Percentiles rank a stretch among this genome's conserved stretches.
These are phyloP conservation scores for Tetranychus piercei DNA, from an alignment of 2,888 invertebrate genomes.

Conservation along the genomic window DNA sequence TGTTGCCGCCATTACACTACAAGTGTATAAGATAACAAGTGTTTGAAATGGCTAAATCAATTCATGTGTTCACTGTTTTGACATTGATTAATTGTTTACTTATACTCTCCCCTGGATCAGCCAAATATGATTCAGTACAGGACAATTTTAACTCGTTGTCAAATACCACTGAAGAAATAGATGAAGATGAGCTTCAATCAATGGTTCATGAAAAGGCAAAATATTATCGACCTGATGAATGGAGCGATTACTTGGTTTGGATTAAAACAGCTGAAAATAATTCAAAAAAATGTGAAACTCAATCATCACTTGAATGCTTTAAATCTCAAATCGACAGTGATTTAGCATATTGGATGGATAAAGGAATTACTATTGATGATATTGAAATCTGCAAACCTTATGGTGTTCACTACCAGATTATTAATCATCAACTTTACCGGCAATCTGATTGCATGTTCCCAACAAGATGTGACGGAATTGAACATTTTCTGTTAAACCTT, in stretches of 20 bases:
- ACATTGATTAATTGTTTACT: background rate
- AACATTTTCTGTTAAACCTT: slow-evolving; percentile 58
- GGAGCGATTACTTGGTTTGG: slow-evolving; percentile 30
- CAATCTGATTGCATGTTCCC: slow-evolving; percentile 76
- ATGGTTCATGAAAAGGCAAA: slow-evolving; percentile 13
- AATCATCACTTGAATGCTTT: slow-evolving; percentile 21
- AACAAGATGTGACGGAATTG: slow-evolving; percentile 67
- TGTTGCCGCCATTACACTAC: too few relatives aligned
- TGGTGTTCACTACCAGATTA: slow-evolving; percentile 64
- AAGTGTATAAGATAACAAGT: too few relatives aligned
- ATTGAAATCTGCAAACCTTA: slow-evolving; percentile 44
- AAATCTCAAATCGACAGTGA: slow-evolving; percentile 44
- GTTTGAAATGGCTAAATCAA: background rate
- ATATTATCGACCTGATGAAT: slow-evolving; percentile 24
- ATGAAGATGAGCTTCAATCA: background rate
- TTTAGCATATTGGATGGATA: slow-evolving; percentile 44
- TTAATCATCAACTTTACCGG: slow-evolving; percentile 57
- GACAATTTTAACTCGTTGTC: background rate
- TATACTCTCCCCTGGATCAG: background rate
- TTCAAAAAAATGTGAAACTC: slow-evolving; percentile 30
- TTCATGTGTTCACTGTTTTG: background rate
- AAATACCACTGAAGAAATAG: background rate
- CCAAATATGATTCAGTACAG: background rate
- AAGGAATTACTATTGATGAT: slow-evolving; percentile 49
- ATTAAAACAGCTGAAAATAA: slow-evolving; percentile 30